Percentiles rank a stretch among this genome's conserved stretches.
Evolutionary conservation across 2,888 invertebrate genomes (phyloP).

Genomic region (Elgonia sp.): DNA sequence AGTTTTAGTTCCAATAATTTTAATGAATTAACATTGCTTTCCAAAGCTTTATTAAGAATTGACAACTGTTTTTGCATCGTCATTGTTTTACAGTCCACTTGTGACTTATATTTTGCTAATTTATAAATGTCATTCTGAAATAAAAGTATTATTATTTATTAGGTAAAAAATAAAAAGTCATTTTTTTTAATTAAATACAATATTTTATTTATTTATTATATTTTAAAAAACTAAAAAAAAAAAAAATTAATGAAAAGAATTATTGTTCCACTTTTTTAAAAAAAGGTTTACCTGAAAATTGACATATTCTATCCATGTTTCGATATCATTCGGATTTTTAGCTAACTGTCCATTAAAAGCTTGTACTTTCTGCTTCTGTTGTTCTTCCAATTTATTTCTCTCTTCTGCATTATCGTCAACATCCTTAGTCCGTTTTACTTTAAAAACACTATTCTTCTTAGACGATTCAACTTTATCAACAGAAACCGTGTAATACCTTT

Average conservation of each 20-base stretch:
- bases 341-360: conserved; percentile 88
- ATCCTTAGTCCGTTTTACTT: conserved; percentile 66
- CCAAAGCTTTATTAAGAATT: conserved; percentile 89
- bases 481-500: conserved; percentile 81
- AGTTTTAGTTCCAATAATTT: conserved; percentile 87
- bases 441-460: conserved; percentile 82
- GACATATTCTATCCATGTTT: conserved; percentile 89
- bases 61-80: conserved; percentile 88
- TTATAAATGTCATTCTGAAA: conserved; percentile 77
- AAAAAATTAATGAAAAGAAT: too few species aligned
- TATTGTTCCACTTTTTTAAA: too few species aligned
- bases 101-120: conserved; percentile 78
- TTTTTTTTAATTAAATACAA: too few species aligned
- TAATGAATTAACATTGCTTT: conserved; percentile 88
- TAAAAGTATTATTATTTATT: too few species aligned
- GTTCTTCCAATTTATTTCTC: conserved; percentile 86
- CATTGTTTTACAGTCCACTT: conserved; percentile 78
- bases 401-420: conserved; percentile 19
- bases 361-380: conserved; percentile 87
- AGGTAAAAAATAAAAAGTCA: too few species aligned
- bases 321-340: conserved; percentile 88
- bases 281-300: conserved; percentile 87
- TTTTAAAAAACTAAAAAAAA: too few species aligned
- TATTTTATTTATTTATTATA: too few species aligned
- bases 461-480: conserved; percentile 75